These are phyloP conservation scores for Tursiops truncatus DNA, from an alignment of 2,113 vertebrate species.

Conservation along the genomic window DNA sequence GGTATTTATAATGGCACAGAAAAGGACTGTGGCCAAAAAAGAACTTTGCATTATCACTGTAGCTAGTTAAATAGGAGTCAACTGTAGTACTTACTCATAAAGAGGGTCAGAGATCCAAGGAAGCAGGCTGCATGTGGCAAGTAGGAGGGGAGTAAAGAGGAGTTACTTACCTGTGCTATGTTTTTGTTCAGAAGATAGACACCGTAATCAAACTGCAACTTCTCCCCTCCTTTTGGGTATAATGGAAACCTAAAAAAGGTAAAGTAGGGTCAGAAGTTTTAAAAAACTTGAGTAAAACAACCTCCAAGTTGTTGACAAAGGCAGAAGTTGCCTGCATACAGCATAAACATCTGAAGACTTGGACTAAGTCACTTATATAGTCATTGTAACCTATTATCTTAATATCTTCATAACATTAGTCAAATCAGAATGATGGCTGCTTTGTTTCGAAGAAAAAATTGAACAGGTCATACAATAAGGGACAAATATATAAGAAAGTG, in stretches of 20 bases:
- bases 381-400: background rate
- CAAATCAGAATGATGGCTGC: background rate
- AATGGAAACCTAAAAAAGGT: constrained; percentile 91
- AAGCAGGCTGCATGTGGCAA: background rate
- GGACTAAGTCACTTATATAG: background rate
- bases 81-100: background rate
- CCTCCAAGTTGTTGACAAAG: background rate
- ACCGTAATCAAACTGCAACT: constrained; percentile 98
- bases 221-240: constrained; percentile 95
- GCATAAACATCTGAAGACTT: background rate
- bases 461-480: background rate
- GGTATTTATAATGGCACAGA: background rate
- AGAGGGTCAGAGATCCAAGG: background rate
- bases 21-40: background rate
- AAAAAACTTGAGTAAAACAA: constrained; percentile 5
- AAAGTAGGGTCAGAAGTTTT: constrained; percentile 42
- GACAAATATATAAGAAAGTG: background rate
- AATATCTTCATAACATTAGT: background rate
- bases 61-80: background rate
- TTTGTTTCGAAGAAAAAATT: background rate
- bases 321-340: background rate
- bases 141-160: background rate
- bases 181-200: constrained; percentile 99
- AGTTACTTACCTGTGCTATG: constrained; percentile 94
- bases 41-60: background rate